Evolutionary conservation across 2,888 invertebrate genomes (phyloP).

Genomic region (Physocephala rufipes): DNA sequence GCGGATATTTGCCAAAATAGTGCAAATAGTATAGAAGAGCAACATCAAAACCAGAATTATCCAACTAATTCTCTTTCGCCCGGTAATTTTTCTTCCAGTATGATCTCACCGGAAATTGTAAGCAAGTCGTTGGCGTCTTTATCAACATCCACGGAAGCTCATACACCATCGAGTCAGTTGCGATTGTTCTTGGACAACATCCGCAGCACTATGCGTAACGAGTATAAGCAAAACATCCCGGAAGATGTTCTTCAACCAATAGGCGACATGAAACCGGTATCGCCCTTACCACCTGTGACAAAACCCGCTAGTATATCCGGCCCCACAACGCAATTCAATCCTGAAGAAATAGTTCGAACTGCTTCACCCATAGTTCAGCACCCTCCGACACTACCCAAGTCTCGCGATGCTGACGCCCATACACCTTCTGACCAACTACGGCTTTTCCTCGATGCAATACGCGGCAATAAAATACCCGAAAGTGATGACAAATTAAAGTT

Average conservation of each 20-base stretch:
- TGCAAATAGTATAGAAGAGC: slow-evolving; percentile 48
- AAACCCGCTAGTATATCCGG: slow-evolving; percentile 4
- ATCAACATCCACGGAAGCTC: slow-evolving; percentile 54
- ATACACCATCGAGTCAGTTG: slow-evolving; percentile 64
- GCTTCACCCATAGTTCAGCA: not conserved
- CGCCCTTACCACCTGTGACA: slow-evolving; percentile 25
- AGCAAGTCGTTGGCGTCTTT: slow-evolving; percentile 61
- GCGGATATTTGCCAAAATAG: slow-evolving; percentile 56
- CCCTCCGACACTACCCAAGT: slow-evolving; percentile 40
- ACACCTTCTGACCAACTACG: slow-evolving; percentile 66
- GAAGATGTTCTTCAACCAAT: slow-evolving; percentile 58
- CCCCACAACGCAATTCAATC: slow-evolving; percentile 1
- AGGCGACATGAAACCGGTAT: slow-evolving; percentile 45
- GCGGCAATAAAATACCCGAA: slow-evolving; percentile 64
- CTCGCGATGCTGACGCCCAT: slow-evolving; percentile 51
- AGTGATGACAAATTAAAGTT: slow-evolving; percentile 57
- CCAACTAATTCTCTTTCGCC: slow-evolving; percentile 50
- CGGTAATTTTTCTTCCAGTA: slow-evolving; percentile 56
- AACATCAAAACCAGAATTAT: slow-evolving; percentile 33
- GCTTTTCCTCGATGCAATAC: slow-evolving; percentile 64
- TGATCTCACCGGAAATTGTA: slow-evolving; percentile 62
- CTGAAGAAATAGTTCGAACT: not conserved
- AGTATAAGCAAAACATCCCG: slow-evolving; percentile 61
- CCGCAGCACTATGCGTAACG: slow-evolving; percentile 63
- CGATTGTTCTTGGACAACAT: slow-evolving; percentile 64